These are phyloP conservation scores for Anas acuta DNA, from an alignment of 2,797 vertebrate genomes.

Conservation along the genomic window DNA sequence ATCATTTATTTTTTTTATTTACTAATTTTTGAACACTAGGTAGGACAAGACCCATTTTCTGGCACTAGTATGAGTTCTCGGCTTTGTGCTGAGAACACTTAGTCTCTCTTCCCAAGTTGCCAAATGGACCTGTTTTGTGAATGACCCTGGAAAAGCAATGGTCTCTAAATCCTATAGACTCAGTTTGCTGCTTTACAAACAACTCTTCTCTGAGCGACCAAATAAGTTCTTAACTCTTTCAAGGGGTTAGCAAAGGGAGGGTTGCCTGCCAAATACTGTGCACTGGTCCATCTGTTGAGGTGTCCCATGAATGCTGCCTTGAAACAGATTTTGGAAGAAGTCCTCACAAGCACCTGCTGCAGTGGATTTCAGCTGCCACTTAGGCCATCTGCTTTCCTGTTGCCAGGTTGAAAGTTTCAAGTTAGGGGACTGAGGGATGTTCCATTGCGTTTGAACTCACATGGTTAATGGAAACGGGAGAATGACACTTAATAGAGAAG, in stretches of 20 bases:
- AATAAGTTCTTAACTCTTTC: background rate
- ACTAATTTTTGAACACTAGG: background rate
- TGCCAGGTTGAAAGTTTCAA: background rate
- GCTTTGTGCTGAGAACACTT: background rate
- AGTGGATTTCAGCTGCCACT: conserved; percentile 1
- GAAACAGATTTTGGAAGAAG: background rate
- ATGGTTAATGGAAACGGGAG: background rate
- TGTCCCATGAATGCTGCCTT: background rate
- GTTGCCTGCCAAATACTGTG: background rate
- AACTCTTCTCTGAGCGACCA: background rate
- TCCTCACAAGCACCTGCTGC: background rate
- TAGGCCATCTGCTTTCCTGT: background rate
- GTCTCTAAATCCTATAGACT: background rate
- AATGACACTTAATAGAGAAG: background rate
- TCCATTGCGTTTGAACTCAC: background rate
- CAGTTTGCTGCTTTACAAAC: background rate
- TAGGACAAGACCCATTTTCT: background rate
- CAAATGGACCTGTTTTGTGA: background rate
- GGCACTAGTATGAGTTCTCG: too few species aligned
- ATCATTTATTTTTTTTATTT: too few species aligned
- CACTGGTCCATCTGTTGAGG: background rate
- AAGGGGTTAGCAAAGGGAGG: background rate
- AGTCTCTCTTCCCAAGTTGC: background rate
- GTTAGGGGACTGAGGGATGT: background rate
- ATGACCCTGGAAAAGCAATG: background rate